Percentiles rank a stretch among this genome's conserved stretches.
phyloP scores from a whole-genome alignment of 2,888 invertebrate species.

The Amphipyra tragopoginis region DNA sequence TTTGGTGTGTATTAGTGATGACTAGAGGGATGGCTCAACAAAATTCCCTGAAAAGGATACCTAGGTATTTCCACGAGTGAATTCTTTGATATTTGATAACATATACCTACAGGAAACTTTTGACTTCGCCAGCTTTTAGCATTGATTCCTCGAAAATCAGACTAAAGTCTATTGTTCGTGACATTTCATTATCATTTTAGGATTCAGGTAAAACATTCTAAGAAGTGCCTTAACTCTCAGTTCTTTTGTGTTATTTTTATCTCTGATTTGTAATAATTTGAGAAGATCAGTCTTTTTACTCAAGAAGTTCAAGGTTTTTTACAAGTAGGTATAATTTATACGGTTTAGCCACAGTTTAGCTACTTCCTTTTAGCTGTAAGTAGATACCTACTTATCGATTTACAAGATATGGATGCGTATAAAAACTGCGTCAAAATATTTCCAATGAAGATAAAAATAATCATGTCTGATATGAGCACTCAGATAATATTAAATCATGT shows the following conservation, averaged over 20 bases:
- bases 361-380: slow-evolving; percentile 33
- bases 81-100: background rate
- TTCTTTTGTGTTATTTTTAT: slow-evolving; percentile 39
- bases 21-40: background rate
- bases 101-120: background rate
- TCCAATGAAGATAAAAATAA: slow-evolving; percentile 43
- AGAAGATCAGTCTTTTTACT: slow-evolving; percentile 14
- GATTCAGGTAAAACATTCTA: slow-evolving; percentile 53
- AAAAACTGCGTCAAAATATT: slow-evolving; percentile 56
- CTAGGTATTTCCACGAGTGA: no score
- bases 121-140: slow-evolving; percentile 9
- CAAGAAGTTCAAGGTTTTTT: slow-evolving; percentile 32
- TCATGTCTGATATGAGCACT: slow-evolving; percentile 44
- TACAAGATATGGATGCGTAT: slow-evolving; percentile 53
- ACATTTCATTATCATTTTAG: slow-evolving; percentile 40
- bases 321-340: slow-evolving; percentile 11
- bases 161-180: slow-evolving; percentile 31
- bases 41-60: no score
- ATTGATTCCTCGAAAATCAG: slow-evolving; percentile 39
- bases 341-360: slow-evolving; percentile 41
- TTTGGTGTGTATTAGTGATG: slow-evolving; percentile 12
- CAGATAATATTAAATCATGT: slow-evolving; percentile 47
- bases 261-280: slow-evolving; percentile 35
- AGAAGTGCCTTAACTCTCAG: slow-evolving; percentile 14
- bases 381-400: slow-evolving; percentile 46